phyloP scores from a whole-genome alignment of 2,888 invertebrate species.

The Eilema griseolum region DNA sequence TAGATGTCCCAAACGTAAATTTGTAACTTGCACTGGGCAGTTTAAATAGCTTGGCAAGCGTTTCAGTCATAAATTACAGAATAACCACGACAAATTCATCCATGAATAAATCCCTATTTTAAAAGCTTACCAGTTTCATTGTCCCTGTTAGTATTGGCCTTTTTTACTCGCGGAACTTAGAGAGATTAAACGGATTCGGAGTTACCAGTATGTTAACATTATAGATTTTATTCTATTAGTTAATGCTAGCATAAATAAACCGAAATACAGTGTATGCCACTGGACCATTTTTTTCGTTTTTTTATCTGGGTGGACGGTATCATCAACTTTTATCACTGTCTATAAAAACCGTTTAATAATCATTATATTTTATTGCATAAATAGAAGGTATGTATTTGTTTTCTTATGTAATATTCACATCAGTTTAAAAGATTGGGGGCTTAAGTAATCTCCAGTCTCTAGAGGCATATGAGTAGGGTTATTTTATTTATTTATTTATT shows the following conservation, averaged over 20 bases:
- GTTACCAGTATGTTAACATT: background rate
- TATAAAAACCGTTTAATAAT: too few species aligned
- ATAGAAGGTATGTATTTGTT: too few species aligned
- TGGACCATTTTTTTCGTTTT: too few species aligned
- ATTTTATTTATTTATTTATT: too few species aligned
- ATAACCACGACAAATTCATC: background rate
- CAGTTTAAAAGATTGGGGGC: background rate
- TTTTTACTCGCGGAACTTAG: background rate
- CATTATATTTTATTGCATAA: too few species aligned
- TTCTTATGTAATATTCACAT: too few species aligned
- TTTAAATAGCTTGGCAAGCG: slow-evolving; percentile 7
- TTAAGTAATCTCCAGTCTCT: background rate
- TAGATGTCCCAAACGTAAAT: background rate
- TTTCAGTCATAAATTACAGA: background rate
- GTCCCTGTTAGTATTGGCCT: background rate
- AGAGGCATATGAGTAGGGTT: slow-evolving; percentile 15
- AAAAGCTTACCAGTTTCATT: background rate
- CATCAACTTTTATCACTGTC: too few species aligned
- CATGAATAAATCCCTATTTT: background rate
- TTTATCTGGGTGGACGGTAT: too few species aligned
- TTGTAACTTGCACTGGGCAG: background rate
- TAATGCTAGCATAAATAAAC: background rate
- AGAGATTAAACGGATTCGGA: background rate
- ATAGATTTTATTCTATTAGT: background rate
- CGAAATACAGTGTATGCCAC: too few species aligned